Evolutionary conservation across 2,797 vertebrate genomes (phyloP), one percentile per base, ranked within the genome.

Genomic region (Enteromius paludinosus): DNA sequence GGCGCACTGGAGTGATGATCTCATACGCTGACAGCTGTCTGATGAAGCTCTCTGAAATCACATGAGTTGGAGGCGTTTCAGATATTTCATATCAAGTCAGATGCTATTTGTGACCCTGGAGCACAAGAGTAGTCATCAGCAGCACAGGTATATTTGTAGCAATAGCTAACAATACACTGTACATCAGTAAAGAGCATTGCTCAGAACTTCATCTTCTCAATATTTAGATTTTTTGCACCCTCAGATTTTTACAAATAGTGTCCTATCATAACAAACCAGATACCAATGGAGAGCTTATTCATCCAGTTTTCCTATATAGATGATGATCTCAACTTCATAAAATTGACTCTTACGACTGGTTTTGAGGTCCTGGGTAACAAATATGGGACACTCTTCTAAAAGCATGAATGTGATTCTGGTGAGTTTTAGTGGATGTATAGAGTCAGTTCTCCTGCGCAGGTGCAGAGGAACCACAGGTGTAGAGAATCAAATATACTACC

Each of bases 11-110:
- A 78, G 95, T 97, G 92, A 97, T 86, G 88, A 99, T 96, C 90
- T 99, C 97, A 11, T 98, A 99, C 10, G 96, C 96, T 83, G 96
- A 94, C 90, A 99, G 93, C 78, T 94, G 95, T 91, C 92, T 94
- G 90, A 98, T 91, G 82, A 98, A 94, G 77, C 91, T 94, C 90
- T 97, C 98, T 99, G 93, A 78, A 94, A 87, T 28, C 28, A 87
- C 83, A 38, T 12, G 64, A 1, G 70, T 12, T 52, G 23, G 41
- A 49, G 10, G 43, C 2, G 56, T 20, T 14, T 47, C 8, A 45
- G 8, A n/a, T 6, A 14, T 47, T 33, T 20, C 5, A 23, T 1
- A 43, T 47, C 14, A 47, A 45, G 17, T 18, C 68, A 15, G 25
- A 61, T 28, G n/a, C 25, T 4, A 56, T 23, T 10, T 10, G 52